phyloP scores from a whole-genome alignment of 2,797 vertebrate species.

The Melanogrammus aeglefinus region DNA sequence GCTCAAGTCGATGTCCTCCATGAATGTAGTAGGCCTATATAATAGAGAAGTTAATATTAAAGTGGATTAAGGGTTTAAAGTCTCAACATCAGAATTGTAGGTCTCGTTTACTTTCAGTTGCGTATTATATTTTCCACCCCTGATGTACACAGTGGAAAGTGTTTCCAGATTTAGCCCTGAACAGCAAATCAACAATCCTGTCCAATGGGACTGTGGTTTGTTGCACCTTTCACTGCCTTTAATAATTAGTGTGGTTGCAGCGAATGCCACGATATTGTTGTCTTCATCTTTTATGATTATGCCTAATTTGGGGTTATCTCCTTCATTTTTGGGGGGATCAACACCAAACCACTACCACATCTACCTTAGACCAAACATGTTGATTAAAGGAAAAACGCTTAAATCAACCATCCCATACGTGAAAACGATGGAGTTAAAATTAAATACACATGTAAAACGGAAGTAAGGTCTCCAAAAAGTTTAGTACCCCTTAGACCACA shows the following conservation, averaged over 20 bases:
- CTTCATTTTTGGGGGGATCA: too few species aligned
- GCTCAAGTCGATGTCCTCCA: neutral
- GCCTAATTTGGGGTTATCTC: too few species aligned
- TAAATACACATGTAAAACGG: too few species aligned
- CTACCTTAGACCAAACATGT: too few species aligned
- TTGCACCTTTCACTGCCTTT: neutral
- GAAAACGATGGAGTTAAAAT: too few species aligned
- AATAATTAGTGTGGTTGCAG: neutral
- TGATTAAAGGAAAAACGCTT: too few species aligned
- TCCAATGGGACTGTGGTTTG: neutral
- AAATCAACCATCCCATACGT: too few species aligned
- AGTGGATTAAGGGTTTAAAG: neutral
- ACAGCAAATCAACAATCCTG: neutral
- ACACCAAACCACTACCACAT: too few species aligned
- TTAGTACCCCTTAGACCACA: too few species aligned
- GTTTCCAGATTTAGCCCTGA: slow-evolving; percentile 4
- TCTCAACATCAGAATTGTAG: neutral
- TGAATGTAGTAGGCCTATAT: neutral
- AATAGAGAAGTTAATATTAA: neutral
- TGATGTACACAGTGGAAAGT: slow-evolving; percentile 1
- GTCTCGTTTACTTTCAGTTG: neutral
- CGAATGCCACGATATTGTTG: too few species aligned
- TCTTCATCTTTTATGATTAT: too few species aligned
- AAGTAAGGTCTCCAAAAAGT: too few species aligned
- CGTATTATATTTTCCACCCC: neutral